phyloP scores from a whole-genome alignment of 2,113 vertebrate species.

The Leptobrachium leishanense region DNA sequence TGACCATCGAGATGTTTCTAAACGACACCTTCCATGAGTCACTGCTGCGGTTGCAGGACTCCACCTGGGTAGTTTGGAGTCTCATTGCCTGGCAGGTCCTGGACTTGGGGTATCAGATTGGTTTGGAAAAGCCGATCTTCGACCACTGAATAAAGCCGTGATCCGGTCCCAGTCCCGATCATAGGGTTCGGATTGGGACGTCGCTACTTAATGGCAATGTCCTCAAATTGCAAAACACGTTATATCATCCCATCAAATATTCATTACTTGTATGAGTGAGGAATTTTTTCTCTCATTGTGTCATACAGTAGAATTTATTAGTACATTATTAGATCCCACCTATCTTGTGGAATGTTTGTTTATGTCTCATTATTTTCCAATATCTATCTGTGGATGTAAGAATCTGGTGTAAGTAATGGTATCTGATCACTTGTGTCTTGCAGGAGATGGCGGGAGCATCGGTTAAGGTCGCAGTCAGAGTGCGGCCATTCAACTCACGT shows the following conservation, averaged over 20 bases:
- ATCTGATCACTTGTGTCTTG: background rate
- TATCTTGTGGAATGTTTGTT: background rate
- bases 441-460: constrained; percentile 88
- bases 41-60: too few species aligned
- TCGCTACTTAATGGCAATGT: too few species aligned
- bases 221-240: too few species aligned
- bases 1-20: too few species aligned
- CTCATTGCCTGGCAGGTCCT: too few species aligned
- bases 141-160: too few species aligned
- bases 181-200: too few species aligned
- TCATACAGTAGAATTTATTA: background rate
- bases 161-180: too few species aligned
- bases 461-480: constrained; percentile 95
- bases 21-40: too few species aligned
- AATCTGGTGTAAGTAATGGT: background rate
- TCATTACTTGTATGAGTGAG: background rate
- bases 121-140: too few species aligned
- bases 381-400: background rate
- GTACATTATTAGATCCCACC: background rate
- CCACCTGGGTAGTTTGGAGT: too few species aligned
- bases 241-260: background rate
- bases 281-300: background rate
- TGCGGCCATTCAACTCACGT: constrained; percentile 96
- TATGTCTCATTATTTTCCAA: background rate
- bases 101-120: too few species aligned